phyloP scores from a whole-genome alignment of 2,797 vertebrate species.

The Molossus molossus region DNA sequence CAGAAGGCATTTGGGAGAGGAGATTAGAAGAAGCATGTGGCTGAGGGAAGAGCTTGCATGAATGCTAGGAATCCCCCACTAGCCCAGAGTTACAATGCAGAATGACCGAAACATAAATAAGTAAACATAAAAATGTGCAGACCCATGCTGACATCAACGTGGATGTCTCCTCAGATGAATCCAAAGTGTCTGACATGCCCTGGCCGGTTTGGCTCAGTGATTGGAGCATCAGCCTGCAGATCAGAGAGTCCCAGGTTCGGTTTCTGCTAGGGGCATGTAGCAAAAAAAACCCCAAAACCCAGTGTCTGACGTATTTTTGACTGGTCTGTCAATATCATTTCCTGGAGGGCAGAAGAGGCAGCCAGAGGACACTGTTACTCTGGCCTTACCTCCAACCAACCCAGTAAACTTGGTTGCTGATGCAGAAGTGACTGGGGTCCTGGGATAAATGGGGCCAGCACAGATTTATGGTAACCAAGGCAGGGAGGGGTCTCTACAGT shows the following conservation, averaged over 20 bases:
- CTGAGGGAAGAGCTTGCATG: neutral
- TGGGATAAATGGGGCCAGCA: neutral
- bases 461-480: too few species aligned
- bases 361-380: neutral
- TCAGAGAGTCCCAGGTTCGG: too few species aligned
- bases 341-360: neutral
- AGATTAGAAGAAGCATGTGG: neutral
- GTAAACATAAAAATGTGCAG: neutral
- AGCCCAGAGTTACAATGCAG: neutral
- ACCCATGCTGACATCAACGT: accelerated
- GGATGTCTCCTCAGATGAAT: neutral
- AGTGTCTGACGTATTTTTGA: neutral
- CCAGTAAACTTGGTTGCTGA: neutral
- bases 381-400: neutral
- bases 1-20: neutral
- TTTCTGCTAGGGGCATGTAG: too few species aligned
- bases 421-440: too few species aligned
- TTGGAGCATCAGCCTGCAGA: too few species aligned
- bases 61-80: neutral
- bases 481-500: neutral
- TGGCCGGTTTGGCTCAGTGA: too few species aligned
- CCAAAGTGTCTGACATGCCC: neutral
- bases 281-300: too few species aligned
- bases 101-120: neutral
- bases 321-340: neutral